Percentiles rank a stretch among this genome's conserved stretches.
Conservation (phyloP, 2,888 invertebrate species). For the Oscheius sp. region DNA sequence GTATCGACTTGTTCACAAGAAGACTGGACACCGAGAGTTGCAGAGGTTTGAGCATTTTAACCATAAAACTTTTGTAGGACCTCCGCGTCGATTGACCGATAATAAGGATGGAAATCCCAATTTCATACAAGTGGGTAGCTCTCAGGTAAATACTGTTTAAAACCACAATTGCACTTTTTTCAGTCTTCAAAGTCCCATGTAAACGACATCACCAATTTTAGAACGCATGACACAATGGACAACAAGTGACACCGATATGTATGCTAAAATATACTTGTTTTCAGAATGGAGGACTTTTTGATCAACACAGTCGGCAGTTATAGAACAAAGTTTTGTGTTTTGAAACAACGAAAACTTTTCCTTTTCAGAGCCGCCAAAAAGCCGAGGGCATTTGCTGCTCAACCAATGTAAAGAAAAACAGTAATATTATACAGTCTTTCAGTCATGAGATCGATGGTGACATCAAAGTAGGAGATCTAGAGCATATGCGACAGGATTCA, state of each 20-base stretch:
- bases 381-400: constrained; percentile 11
- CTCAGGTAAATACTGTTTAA: not conserved
- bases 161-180: no score
- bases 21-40: constrained; percentile 65
- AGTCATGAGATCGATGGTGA: constrained; percentile 27
- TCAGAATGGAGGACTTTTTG: constrained; percentile 4
- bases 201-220: constrained; percentile 31
- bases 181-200: not conserved
- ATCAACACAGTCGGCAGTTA: not conserved
- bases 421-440: not conserved
- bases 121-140: constrained; percentile 10
- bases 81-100: not conserved
- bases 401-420: constrained; percentile 8
- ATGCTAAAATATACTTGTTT: not conserved
- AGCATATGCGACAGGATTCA: not conserved
- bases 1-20: constrained; percentile 65
- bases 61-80: not conserved
- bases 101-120: constrained; percentile 29
- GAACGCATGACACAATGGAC: constrained; percentile 11
- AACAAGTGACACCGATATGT: not conserved
- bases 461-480: not conserved
- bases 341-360: not conserved
- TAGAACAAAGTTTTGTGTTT: not conserved
- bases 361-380: constrained; percentile 1
- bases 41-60: constrained; percentile 45